Conservation (phyloP, 2,797 vertebrate genomes). For the Hoplostethus mediterraneus region DNA sequence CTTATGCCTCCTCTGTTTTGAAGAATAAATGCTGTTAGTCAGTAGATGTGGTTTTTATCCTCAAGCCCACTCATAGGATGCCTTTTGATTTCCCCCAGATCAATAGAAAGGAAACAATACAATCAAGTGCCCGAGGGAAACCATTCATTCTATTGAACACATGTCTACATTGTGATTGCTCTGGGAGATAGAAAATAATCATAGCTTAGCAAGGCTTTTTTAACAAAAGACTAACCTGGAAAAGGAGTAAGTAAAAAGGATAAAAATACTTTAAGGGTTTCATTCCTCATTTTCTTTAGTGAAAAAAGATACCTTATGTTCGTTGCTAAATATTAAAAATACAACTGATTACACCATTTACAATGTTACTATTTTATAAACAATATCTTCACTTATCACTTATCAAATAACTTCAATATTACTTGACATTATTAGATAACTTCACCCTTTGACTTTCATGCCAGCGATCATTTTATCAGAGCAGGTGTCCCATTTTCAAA, state of each 20-base stretch:
- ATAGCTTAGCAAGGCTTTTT: conserved; percentile 33
- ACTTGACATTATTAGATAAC: no score
- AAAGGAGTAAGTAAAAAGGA: conserved; percentile 9
- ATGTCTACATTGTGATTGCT: conserved; percentile 62
- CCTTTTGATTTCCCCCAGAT: conserved; percentile 63
- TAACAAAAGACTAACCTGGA: background rate
- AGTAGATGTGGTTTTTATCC: conserved; percentile 36
- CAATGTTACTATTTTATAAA: background rate
- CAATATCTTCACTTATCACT: background rate
- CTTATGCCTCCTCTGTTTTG: conserved; percentile 22
- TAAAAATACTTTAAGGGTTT: conserved; percentile 5
- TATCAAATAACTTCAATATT: background rate
- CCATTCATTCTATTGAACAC: conserved; percentile 68
- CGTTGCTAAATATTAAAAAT: background rate
- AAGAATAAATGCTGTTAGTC: conserved; percentile 39
- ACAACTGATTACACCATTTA: background rate
- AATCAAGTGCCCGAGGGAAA: conserved; percentile 66
- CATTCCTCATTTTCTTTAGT: background rate
- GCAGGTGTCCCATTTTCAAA: background rate
- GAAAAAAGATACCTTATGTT: background rate
- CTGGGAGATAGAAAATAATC: conserved; percentile 53
- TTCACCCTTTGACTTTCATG: background rate
- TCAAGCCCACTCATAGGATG: conserved; percentile 45
- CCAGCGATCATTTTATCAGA: background rate
- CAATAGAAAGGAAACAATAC: conserved; percentile 74